Conservation (phyloP, 2,113 vertebrate species). For the Lophura nycthemera region DNA sequence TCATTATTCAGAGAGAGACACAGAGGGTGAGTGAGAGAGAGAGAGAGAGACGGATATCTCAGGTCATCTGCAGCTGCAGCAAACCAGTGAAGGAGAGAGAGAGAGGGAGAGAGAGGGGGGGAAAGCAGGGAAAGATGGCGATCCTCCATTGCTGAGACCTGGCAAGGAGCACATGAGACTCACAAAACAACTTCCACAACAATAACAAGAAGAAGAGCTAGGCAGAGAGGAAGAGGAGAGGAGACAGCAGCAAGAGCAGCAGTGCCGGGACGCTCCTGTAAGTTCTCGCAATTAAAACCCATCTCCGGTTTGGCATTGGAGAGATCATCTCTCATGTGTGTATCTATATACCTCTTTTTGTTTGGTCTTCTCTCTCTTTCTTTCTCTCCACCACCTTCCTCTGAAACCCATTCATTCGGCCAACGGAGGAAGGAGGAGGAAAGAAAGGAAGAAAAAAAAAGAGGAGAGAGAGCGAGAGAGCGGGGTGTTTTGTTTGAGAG, state of each 20-base stretch:
- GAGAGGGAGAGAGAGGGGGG: conserved; percentile 42
- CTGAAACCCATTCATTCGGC: conserved; percentile 79
- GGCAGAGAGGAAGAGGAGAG: conserved; percentile 76
- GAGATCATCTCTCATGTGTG: conserved; percentile 65
- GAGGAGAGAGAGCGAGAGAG: conserved; percentile 25
- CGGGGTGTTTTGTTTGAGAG: conserved; percentile 73
- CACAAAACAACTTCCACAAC: conserved; percentile 89
- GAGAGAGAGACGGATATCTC: conserved; percentile 99
- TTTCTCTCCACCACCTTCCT: conserved; percentile 39
- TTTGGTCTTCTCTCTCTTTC: conserved; percentile 1
- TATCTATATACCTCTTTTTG: background rate
- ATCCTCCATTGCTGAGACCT: conserved; percentile 97
- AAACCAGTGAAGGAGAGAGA: conserved; percentile 83
- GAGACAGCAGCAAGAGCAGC: conserved; percentile 78
- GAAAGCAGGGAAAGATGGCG: conserved; percentile 98
- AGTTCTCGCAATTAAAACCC: conserved; percentile 80
- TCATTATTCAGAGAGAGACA: conserved; percentile 99
- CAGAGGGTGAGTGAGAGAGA: conserved; percentile 87
- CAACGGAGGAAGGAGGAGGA: conserved; percentile 37
- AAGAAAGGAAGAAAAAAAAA: conserved; percentile 28
- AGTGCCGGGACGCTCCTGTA: conserved; percentile 82
- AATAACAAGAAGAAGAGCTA: conserved; percentile 82
- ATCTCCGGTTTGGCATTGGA: conserved; percentile 76
- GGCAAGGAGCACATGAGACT: conserved; percentile 93
- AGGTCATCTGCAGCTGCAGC: conserved; percentile 99